Evolutionary conservation across 2,797 vertebrate genomes (phyloP).

Genomic region (Danio kyathit): DNA sequence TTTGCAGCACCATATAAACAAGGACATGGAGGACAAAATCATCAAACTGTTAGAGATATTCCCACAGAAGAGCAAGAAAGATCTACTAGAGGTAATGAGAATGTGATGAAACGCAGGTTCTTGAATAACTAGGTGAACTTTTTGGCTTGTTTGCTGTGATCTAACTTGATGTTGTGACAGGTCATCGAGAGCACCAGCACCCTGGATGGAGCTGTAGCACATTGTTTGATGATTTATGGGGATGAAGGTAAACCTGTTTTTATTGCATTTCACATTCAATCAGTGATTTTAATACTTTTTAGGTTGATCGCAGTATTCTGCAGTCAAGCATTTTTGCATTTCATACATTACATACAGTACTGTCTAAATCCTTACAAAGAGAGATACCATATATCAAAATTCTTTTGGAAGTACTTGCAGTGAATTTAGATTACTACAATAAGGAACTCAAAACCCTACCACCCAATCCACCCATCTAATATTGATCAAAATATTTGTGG

Average conservation of each 20-base stretch:
- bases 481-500: too few species aligned
- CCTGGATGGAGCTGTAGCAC: constrained; percentile 86
- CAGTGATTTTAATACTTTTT: not conserved
- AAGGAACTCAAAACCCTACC: too few species aligned
- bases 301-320: not conserved
- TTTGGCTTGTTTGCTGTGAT: not conserved
- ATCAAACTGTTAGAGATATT: constrained; percentile 83
- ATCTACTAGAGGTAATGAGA: constrained; percentile 80
- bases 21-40: constrained; percentile 75
- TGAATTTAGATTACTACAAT: too few species aligned
- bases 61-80: constrained; percentile 79
- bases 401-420: too few species aligned
- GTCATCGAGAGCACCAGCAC: constrained; percentile 82
- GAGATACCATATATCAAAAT: too few species aligned
- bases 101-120: not conserved
- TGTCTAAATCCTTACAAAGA: too few species aligned
- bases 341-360: too few species aligned
- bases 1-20: constrained; percentile 67
- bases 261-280: not conserved
- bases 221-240: constrained; percentile 76
- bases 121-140: not conserved
- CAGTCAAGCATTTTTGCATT: not conserved
- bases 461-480: too few species aligned
- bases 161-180: constrained; percentile 71
- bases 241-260: constrained; percentile 76